Base-by-base conservation (phyloP, 2,113 vertebrate genomes). In the Porphyrio hochstetteri region DNA sequence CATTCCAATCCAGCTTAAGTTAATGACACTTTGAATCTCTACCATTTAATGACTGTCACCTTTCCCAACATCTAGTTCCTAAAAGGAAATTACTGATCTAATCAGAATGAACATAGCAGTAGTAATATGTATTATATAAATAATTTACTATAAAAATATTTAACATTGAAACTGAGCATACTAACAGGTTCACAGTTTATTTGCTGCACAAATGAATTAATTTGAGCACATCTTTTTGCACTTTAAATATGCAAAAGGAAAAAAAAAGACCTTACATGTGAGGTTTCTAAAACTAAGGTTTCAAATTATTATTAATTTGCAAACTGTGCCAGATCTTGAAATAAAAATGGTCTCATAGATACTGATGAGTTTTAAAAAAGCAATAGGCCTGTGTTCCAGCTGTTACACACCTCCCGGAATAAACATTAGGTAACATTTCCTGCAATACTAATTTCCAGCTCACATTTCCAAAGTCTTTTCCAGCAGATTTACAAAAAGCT, bases 361-460 rank as follows among this genome's bases (percentile, higher is more conserved):
- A 64, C 55, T 75, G 86, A 67, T 19, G 56, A 84, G 44, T 79
- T 86, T 38, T 82, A 89, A 64, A 90, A 85, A 91, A 82, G 65
- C 40, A 71, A 57, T 3, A 48, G 35, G n/a, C 28, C n/a, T 82
- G 13, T 82, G 28, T 64, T 89, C 63, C 93, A 95, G 81, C 55
- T 94, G 89, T 91, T 87, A 75, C 50, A 85, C 31, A 42, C 70
- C 68, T 91, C 84, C 78, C 82, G 82, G 48, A 82, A 82, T 64
- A 95, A 95, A 90, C 81, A 90, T 64, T 50, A 96, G 78, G 91
- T 79, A 94, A 84, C 74, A 69, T 76, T 85, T 96, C 90, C 89
- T 87, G 81, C 63, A 86, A 76, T 74, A 48, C 55, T 91, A 15
- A 87, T 78, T 95, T 88, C 72, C 44, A 94, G 36, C 75, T 92